These are phyloP conservation scores for Apomyelois bistriatella DNA, from an alignment of 2,888 invertebrate genomes.

Conservation along the genomic window DNA sequence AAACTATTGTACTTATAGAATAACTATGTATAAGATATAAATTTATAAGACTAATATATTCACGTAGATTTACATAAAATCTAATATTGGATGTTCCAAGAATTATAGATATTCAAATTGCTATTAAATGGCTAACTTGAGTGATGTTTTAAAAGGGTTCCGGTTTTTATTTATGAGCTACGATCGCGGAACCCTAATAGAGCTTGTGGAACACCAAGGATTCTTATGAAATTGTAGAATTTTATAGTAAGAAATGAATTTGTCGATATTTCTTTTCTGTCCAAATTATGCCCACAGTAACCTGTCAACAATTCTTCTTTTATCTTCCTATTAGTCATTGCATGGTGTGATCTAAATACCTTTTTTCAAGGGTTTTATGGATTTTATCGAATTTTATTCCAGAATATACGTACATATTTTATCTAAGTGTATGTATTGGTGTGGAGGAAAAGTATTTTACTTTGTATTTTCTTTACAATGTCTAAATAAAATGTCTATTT, in stretches of 20 bases:
- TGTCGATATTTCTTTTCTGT: conserved; percentile 19
- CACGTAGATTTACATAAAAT: neutral
- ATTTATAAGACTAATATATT: conserved; percentile 8
- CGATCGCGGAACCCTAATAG: conserved; percentile 19
- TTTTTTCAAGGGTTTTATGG: conserved; percentile 47
- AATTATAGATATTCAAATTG: neutral
- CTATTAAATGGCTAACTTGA: conserved; percentile 2
- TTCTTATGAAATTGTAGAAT: conserved; percentile 68
- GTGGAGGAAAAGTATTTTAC: conserved; percentile 59
- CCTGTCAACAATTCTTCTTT: conserved; percentile 27
- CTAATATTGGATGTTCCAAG: conserved; percentile 5
- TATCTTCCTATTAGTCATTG: conserved; percentile 38
- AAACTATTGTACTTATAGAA: conserved; percentile 5
- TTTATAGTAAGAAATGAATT: conserved; percentile 31
- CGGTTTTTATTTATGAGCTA: neutral
- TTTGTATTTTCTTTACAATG: conserved; percentile 75
- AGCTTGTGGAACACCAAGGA: conserved; percentile 63
- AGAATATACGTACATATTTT: conserved; percentile 69
- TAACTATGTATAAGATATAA: neutral
- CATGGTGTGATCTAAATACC: conserved; percentile 42
- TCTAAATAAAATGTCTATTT: conserved; percentile 75
- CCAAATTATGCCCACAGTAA: conserved; percentile 40
- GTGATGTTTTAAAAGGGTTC: neutral
- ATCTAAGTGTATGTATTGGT: conserved; percentile 67
- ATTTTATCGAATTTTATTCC: conserved; percentile 70